Evolutionary conservation across 2,888 invertebrate genomes (phyloP), one percentile per base, ranked within the genome.

Genomic region (Phalera bucephala): DNA sequence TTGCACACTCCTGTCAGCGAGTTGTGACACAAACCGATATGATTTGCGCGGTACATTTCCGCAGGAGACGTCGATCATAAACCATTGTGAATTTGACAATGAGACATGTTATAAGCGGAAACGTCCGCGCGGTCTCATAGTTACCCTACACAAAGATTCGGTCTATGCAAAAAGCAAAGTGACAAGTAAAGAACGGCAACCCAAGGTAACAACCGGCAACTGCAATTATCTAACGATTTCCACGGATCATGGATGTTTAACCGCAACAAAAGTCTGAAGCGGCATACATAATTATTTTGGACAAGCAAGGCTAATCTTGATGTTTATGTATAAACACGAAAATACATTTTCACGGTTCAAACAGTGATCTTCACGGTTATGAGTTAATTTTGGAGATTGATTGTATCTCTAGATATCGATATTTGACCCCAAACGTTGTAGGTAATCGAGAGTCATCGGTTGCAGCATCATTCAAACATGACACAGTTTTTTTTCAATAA

Each of bases 211-310:
- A n/a, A n/a, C 65, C 52, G 61, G 55, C 64, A 62, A 64, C 69
- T 55, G 74, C 72, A 70, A 78, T 57, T 60, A 53, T 68, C 65
- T 54, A 49, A 67, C 64, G 68, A 79, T 79, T 84, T 75, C 73
- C 78, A 85, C 72, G 75, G 82, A 74, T 75, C 73, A 76, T 67
- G 74, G 70, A 63, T 75, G 66, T 78, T 80, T 72, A 68, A 57
- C 50, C 56, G 64, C 53, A 60, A 79, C 70, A 77, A 77, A 69
- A 48, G 54, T 40, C 36, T 38, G 42, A 57, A 57, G 59, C 47
- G 51, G 59, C 52, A 62, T 65, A 60, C 53, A 62, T 64, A 74
- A 73, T 68, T 65, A 67, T 72, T 73, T 71, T 52, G 61, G 68
- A 64, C 63, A 56, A 57, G 50, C 78, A 74, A 81, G 77, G 78